phyloP scores from a whole-genome alignment of 30 jellyfish, hydroid and myxozoan genomes.

The Hydractinia symbiolongicarpus region DNA sequence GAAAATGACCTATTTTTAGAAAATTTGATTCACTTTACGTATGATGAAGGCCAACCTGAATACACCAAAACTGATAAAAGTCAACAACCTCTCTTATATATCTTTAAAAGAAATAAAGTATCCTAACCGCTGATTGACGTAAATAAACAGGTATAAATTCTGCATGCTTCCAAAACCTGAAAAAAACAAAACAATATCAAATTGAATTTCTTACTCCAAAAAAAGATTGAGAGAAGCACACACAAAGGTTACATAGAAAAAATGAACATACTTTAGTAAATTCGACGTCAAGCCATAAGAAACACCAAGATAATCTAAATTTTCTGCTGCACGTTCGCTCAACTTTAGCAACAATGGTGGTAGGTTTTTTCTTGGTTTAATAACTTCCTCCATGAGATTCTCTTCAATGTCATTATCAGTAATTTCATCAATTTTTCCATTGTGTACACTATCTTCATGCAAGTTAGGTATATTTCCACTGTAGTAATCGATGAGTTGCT shows the following conservation, averaged over 20 bases:
- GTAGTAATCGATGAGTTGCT: conserved; percentile 74
- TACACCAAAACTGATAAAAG: too few relatives aligned
- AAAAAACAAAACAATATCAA: not conserved
- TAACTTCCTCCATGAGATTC: conserved; percentile 59
- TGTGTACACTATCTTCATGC: conserved; percentile 6
- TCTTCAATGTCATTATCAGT: conserved; percentile 32
- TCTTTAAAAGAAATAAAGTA: too few relatives aligned
- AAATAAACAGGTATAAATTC: conserved; percentile 77
- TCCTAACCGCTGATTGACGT: conserved; percentile 86
- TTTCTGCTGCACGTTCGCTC: conserved; percentile 86
- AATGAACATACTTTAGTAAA: conserved; percentile 52
- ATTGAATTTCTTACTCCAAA: not conserved
- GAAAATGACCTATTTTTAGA: too few relatives aligned
- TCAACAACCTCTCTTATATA: too few relatives aligned
- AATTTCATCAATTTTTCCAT: not conserved
- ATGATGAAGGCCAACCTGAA: too few relatives aligned
- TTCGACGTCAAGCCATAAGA: conserved; percentile 91
- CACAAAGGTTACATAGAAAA: not conserved
- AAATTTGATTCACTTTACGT: too few relatives aligned
- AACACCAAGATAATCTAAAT: conserved; percentile 88
- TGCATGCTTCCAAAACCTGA: conserved; percentile 84
- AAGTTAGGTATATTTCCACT: conserved; percentile 56
- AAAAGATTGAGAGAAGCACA: too few relatives aligned
- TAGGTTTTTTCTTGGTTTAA: conserved; percentile 73
- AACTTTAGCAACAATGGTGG: conserved; percentile 88